These are phyloP conservation scores for Perithous albicinctus DNA, from an alignment of 2,888 invertebrate genomes.

Conservation along the genomic window DNA sequence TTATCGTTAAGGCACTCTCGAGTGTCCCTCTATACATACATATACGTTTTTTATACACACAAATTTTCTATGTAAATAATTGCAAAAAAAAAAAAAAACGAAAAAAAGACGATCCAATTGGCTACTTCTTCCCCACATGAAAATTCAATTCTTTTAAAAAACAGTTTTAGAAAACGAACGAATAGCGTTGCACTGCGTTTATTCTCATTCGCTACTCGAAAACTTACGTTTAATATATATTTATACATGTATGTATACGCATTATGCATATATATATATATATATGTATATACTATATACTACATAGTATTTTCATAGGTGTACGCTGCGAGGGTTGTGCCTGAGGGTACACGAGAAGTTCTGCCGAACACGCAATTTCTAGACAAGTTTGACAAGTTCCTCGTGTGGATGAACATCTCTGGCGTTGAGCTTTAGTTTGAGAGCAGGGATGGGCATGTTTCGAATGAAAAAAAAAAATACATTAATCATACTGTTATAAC, in stretches of 20 bases:
- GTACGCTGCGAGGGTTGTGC: slow-evolving; percentile 57
- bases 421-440: slow-evolving; percentile 18
- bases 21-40: slow-evolving; percentile 38
- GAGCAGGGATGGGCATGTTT: too few relatives aligned
- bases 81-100: slow-evolving; percentile 32
- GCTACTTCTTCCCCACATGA: neutral
- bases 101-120: slow-evolving; percentile 22
- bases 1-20: slow-evolving; percentile 56
- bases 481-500: too few relatives aligned
- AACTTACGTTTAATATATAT: slow-evolving; percentile 43
- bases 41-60: slow-evolving; percentile 18
- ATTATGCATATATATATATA: slow-evolving; percentile 32
- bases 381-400: slow-evolving; percentile 56
- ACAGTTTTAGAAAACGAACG: slow-evolving; percentile 20
- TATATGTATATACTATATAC: slow-evolving; percentile 29
- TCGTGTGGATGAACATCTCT: slow-evolving; percentile 19
- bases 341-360: slow-evolving; percentile 42
- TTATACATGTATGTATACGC: slow-evolving; percentile 44
- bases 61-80: slow-evolving; percentile 39
- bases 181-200: slow-evolving; percentile 55
- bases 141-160: slow-evolving; percentile 9
- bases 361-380: slow-evolving; percentile 39
- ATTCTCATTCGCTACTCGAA: slow-evolving; percentile 24
- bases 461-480: too few relatives aligned
- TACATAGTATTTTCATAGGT: slow-evolving; percentile 49